Evolutionary conservation across 2,113 vertebrate genomes (phyloP).

Genomic region (Cyprinodon brontotheroides): DNA sequence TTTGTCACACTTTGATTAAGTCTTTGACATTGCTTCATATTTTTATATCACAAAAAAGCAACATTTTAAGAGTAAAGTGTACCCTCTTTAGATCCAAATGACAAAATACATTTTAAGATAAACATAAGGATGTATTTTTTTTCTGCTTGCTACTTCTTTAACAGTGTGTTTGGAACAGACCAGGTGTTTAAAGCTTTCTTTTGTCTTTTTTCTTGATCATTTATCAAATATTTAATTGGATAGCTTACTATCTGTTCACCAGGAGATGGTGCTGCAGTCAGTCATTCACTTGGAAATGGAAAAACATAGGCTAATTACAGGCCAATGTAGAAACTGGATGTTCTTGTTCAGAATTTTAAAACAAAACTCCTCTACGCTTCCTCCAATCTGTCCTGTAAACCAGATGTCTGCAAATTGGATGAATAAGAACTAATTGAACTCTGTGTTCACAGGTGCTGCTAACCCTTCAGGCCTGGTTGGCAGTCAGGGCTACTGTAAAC

Average conservation of each 20-base stretch:
- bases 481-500: constrained; percentile 95
- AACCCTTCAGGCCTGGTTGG: constrained; percentile 55
- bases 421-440: neutral
- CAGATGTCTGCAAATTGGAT: neutral
- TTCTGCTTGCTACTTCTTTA: neutral
- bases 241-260: neutral
- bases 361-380: neutral
- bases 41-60: too few relatives aligned
- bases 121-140: neutral
- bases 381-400: neutral
- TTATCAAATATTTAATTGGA: neutral
- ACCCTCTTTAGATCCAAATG: too few relatives aligned
- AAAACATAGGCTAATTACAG: neutral
- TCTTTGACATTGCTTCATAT: too few relatives aligned
- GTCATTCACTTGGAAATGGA: neutral
- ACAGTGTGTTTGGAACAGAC: neutral
- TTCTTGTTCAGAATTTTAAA: neutral
- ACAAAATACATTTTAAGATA: too few relatives aligned
- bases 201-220: neutral
- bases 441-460: constrained; percentile 21
- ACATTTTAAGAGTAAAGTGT: too few relatives aligned
- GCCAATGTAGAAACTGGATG: neutral
- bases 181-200: neutral
- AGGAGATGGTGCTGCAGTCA: neutral
- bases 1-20: neutral